A percentile compares a stretch with the other conserved stretches of the same genome.
Evolutionary conservation across 2,888 invertebrate genomes (phyloP).

Genomic region (Thumatha senex): DNA sequence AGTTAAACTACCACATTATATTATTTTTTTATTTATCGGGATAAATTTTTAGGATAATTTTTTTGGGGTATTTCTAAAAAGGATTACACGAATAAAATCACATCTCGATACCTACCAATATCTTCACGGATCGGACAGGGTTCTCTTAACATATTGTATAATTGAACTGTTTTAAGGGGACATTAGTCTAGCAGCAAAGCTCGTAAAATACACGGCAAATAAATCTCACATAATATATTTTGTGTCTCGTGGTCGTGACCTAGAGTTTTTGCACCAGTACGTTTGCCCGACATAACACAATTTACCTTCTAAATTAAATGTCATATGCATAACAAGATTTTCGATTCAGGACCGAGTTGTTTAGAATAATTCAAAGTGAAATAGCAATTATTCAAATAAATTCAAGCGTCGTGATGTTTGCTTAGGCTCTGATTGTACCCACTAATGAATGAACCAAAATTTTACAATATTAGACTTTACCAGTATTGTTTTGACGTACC

Average conservation of each 20-base stretch:
- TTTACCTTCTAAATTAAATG: constrained; percentile 44
- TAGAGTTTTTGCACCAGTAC: background rate
- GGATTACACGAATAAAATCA: no score
- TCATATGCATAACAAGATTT: constrained; percentile 47
- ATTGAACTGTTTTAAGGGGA: no score
- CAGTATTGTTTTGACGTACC: constrained; percentile 11
- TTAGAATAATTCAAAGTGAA: constrained; percentile 59
- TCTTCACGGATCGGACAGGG: no score
- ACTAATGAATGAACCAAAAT: constrained; percentile 48
- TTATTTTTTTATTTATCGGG: no score
- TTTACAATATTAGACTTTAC: constrained; percentile 41
- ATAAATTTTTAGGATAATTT: no score
- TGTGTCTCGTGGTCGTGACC: background rate
- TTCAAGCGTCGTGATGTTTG: constrained; percentile 55
- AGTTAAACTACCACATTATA: no score
- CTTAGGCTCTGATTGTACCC: constrained; percentile 65
- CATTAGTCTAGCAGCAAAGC: background rate
- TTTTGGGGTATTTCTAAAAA: no score
- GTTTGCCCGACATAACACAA: constrained; percentile 4
- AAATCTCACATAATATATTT: background rate
- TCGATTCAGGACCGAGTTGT: constrained; percentile 53
- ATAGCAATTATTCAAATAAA: constrained; percentile 69
- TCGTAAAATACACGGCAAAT: background rate
- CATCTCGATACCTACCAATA: no score
- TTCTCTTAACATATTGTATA: no score